Evolutionary conservation across 2,113 vertebrate genomes (phyloP), one percentile per base, ranked within the genome.

Genomic region (Elephas maximus): DNA sequence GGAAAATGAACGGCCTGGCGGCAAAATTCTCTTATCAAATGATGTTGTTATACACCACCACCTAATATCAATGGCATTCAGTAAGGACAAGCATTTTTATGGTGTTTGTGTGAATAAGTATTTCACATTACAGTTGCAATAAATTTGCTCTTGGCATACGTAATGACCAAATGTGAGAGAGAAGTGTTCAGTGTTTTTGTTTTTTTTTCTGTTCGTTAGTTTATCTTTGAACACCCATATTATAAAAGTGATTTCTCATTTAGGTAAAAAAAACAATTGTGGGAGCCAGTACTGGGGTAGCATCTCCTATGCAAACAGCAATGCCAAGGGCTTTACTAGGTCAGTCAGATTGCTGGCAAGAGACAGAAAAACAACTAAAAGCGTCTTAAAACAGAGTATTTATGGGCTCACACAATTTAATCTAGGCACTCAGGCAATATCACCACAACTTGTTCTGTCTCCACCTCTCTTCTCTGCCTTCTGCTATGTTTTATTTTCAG

Each of bases 1-100:
- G 65, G 76, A 90, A 98, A 95, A 96, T 90, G 69, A 84, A 89
- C 6, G 45, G 65, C 48, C 86, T 71, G 21, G 77, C 83, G 84
- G 71, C 63, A 87, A 80, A 93, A 94, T 78, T 90, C 86, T 73
- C 87, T 77, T 86, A 94, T 79, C 57, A 85, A 93, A 84, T 88
- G 81, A 83, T 45, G 51, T 21, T 57, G 37, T 41, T 76, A 5
- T 30, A 57, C 62, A 83, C 76, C 62, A 83, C 76, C n/a, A 85
- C 37, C 67, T 89, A 85, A 53, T 87, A 92, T 80, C 60, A 65
- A 76, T 91, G 44, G 62, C 33, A 45, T 93, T 93, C 69, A 76
- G 37, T 48, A 86, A 30, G 53, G 82, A 95, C 71, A 87, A 94
- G 37, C 48, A 67, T 97, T 60, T 57, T 15, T 37, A n/a, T 12